phyloP scores from a whole-genome alignment of 2,797 vertebrate species.

The Bothrops alternatus region DNA sequence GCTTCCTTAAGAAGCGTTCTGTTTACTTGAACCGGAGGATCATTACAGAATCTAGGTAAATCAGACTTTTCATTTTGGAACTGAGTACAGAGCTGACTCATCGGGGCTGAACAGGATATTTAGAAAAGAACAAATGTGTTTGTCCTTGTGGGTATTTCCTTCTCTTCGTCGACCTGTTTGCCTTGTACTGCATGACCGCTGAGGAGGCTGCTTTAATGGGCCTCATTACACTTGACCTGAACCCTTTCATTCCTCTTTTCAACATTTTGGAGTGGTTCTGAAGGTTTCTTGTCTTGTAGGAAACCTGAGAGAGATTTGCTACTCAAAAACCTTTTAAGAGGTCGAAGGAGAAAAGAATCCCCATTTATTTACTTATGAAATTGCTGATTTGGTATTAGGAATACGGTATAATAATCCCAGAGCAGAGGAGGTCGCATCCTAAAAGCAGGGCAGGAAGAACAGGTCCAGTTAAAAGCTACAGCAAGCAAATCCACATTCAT shows the following conservation, averaged over 20 bases:
- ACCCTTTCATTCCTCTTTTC: constrained; percentile 21
- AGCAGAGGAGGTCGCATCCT: not conserved
- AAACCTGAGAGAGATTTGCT: not conserved
- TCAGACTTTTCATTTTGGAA: constrained; percentile 48
- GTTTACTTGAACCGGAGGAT: not conserved
- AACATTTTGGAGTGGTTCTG: not conserved
- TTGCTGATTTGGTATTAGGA: not conserved
- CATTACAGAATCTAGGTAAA: not conserved
- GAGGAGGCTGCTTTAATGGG: not conserved
- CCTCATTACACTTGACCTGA: not conserved
- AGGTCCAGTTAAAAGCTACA: not conserved
- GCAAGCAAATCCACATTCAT: not conserved
- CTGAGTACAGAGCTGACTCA: constrained; percentile 22
- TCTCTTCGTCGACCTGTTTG: constrained; percentile 16
- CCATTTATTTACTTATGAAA: not conserved
- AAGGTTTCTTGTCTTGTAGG: not conserved
- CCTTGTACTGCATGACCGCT: constrained; percentile 7
- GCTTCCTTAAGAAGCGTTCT: not conserved
- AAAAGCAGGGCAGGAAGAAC: not conserved
- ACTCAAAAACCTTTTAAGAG: rapidly evolving
- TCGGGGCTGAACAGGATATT: constrained; percentile 58
- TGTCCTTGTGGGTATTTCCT: constrained; percentile 47
- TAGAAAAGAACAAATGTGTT: constrained; percentile 40
- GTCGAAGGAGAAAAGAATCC: not conserved
- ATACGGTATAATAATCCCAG: not conserved